Percentiles rank a stretch among this genome's conserved stretches.
These are phyloP conservation scores for Syngnathus floridae DNA, from an alignment of 2,113 vertebrate species.

Conservation along the genomic window DNA sequence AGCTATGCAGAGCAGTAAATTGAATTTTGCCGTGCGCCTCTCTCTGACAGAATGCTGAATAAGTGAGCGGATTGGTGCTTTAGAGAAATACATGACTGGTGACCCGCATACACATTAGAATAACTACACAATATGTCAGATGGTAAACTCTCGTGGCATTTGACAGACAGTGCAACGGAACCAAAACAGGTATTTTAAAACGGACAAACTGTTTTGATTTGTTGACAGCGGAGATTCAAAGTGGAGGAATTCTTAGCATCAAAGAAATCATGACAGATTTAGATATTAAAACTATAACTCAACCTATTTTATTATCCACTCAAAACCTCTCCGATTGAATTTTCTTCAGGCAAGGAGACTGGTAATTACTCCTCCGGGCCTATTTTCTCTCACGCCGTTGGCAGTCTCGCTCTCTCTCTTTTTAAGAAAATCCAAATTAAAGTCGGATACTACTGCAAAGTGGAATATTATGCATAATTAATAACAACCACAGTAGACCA, in stretches of 20 bases:
- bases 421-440: not conserved
- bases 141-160: constrained; percentile 50
- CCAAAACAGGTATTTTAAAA: constrained; percentile 16
- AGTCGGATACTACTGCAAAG: not conserved
- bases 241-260: not conserved
- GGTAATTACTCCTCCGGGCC: not conserved
- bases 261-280: not conserved
- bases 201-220: not conserved
- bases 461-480: not conserved
- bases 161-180: constrained; percentile 50
- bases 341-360: not conserved
- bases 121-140: constrained; percentile 54
- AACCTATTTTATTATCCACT: not conserved
- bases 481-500: not conserved
- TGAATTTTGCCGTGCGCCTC: constrained; percentile 63
- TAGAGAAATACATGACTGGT: constrained; percentile 61
- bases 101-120: constrained; percentile 53
- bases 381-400: not conserved
- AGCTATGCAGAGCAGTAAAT: constrained; percentile 64
- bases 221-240: not conserved
- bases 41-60: constrained; percentile 69
- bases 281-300: not conserved
- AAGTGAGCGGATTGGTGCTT: constrained; percentile 67
- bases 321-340: not conserved
- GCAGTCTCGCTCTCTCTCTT: not conserved